Percentiles rank a stretch among this genome's conserved stretches.
phyloP scores from a whole-genome alignment of 2,113 vertebrate genomes.

The Xiphias gladius region DNA sequence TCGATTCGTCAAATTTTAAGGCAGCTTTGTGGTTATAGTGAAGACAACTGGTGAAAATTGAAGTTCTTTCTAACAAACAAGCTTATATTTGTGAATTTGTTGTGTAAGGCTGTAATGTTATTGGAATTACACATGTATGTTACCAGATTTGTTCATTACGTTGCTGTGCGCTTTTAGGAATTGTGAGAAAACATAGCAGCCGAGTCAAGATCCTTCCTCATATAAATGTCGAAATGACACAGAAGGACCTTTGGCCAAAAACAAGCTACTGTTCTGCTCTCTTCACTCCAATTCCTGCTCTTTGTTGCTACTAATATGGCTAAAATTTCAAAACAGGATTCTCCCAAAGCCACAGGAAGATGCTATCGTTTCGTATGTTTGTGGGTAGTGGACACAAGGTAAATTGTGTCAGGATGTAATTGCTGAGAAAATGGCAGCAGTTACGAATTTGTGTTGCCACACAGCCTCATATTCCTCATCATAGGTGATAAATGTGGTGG shows the following conservation, averaged over 20 bases:
- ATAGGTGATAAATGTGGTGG: background rate
- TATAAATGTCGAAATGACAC: background rate
- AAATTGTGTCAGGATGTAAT: conserved; percentile 11
- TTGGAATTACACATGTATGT: background rate
- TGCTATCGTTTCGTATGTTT: background rate
- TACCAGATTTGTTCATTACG: conserved; percentile 11
- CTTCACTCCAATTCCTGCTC: background rate
- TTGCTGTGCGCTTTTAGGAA: conserved; percentile 31
- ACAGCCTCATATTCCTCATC: conserved; percentile 7
- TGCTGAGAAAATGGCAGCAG: background rate
- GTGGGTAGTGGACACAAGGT: conserved; percentile 2
- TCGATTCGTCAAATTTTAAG: background rate
- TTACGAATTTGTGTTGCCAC: background rate
- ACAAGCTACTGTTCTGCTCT: background rate
- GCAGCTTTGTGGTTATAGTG: conserved; percentile 64
- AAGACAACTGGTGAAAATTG: conserved; percentile 49
- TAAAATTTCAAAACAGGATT: conserved; percentile 13
- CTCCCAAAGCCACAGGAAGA: background rate
- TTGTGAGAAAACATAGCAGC: conserved; percentile 10
- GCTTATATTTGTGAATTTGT: conserved; percentile 46
- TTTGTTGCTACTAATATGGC: background rate
- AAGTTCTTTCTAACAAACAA: conserved; percentile 56
- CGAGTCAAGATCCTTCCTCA: background rate
- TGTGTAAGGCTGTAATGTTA: conserved; percentile 26
- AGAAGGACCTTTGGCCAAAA: background rate